These are phyloP conservation scores for Clupea harengus DNA, from an alignment of 2,113 vertebrate species.

Conservation along the genomic window DNA sequence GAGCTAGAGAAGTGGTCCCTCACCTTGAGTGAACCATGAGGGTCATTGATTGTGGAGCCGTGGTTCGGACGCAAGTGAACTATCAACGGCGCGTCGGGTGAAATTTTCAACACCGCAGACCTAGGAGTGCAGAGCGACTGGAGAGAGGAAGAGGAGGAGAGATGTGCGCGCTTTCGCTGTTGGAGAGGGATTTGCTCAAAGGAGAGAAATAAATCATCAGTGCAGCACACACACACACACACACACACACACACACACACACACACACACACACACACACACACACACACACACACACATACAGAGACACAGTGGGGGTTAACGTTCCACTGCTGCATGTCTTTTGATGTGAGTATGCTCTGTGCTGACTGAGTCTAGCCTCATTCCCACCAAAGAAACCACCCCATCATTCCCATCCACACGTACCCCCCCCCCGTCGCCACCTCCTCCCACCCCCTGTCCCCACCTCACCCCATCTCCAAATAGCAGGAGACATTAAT, in stretches of 20 bases:
- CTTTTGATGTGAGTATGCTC: neutral
- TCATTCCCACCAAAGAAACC: neutral
- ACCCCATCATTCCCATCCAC: conserved; percentile 1
- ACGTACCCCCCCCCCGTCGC: too few relatives aligned
- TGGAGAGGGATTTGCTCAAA: neutral
- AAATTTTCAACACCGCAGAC: too few relatives aligned
- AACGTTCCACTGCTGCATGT: neutral
- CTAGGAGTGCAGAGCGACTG: too few relatives aligned
- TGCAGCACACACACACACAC: neutral
- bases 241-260: neutral
- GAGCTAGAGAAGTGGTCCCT: neutral
- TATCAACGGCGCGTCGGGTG: neutral
- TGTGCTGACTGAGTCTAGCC: neutral
- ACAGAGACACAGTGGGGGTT: neutral
- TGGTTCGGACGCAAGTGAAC: neutral
- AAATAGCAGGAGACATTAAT: conserved; percentile 60
- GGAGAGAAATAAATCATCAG: neutral
- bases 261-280: too few relatives aligned
- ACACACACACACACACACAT: too few relatives aligned
- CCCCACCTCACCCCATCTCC: conserved; percentile 52
- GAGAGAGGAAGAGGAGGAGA: neutral
- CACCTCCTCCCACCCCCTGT: too few relatives aligned
- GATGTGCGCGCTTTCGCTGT: neutral
- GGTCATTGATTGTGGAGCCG: neutral
- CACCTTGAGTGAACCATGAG: neutral